phyloP scores from a whole-genome alignment of 2,113 vertebrate genomes.

The Chunga burmeisteri region DNA sequence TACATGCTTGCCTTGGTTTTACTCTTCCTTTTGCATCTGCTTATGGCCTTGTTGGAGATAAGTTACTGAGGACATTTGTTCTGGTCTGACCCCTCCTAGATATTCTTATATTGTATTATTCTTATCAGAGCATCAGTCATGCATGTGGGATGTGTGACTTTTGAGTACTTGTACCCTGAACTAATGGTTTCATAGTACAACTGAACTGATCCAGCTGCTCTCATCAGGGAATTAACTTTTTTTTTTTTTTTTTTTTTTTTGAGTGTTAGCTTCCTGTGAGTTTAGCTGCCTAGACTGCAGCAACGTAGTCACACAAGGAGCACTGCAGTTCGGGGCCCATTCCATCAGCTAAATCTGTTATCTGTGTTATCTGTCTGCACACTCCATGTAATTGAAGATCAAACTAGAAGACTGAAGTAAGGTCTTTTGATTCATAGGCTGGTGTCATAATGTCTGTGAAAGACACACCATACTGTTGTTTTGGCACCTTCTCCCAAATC shows the following conservation, averaged over 20 bases:
- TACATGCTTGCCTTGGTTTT: neutral
- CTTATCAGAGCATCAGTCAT: neutral
- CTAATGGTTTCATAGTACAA: neutral
- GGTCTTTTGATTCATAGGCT: neutral
- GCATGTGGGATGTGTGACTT: neutral
- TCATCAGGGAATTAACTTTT: neutral
- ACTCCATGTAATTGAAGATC: neutral
- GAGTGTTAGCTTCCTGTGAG: neutral
- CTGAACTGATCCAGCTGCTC: neutral
- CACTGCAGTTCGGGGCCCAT: neutral
- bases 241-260: neutral
- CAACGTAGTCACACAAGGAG: neutral
- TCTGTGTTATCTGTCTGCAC: neutral
- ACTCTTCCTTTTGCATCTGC: neutral
- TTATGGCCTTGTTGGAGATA: neutral
- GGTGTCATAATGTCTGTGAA: neutral
- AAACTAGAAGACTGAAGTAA: neutral
- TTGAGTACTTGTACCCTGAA: neutral
- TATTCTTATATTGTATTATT: neutral
- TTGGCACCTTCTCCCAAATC: neutral
- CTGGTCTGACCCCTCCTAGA: neutral
- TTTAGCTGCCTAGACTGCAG: neutral
- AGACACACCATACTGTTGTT: neutral
- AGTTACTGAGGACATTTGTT: neutral
- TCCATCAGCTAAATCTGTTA: neutral